Conservation (phyloP, 2,113 vertebrate species). For the Psilopsiagon aurifrons region DNA sequence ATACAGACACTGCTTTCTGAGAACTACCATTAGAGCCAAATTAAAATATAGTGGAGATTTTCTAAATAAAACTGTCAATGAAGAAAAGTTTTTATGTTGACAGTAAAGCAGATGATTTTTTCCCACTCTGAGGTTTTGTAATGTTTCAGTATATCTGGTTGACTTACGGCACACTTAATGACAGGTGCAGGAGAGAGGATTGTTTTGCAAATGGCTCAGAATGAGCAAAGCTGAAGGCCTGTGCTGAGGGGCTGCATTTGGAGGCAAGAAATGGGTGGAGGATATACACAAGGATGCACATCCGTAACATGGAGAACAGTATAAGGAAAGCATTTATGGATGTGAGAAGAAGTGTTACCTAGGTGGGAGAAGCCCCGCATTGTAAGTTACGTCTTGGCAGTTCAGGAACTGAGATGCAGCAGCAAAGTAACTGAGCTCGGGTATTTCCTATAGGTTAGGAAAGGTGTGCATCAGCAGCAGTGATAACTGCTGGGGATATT, state of each 20-base stretch:
- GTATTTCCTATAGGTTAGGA: background rate
- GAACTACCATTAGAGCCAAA: constrained; percentile 67
- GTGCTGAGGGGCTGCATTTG: background rate
- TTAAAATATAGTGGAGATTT: constrained; percentile 71
- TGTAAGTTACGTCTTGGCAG: background rate
- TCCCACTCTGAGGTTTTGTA: constrained; percentile 64
- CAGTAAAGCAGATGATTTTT: constrained; percentile 72
- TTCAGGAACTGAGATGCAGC: background rate
- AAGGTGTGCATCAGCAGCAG: background rate
- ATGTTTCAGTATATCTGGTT: constrained; percentile 59
- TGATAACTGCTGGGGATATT: background rate
- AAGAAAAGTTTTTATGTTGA: constrained; percentile 71
- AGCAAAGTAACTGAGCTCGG: background rate
- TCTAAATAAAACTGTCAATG: constrained; percentile 75
- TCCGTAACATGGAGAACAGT: background rate
- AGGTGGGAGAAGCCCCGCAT: accelerated
- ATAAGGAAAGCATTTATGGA: background rate
- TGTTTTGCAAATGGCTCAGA: constrained; percentile 25
- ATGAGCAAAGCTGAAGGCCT: constrained; percentile 8
- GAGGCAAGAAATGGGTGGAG: background rate
- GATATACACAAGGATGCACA: background rate
- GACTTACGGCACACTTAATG: constrained; percentile 61
- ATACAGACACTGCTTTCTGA: constrained; percentile 52
- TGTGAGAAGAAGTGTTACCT: background rate
- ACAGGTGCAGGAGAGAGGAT: constrained; percentile 18